These are phyloP conservation scores for Clitarchus hookeri DNA, from an alignment of 2,888 invertebrate genomes.

Conservation along the genomic window DNA sequence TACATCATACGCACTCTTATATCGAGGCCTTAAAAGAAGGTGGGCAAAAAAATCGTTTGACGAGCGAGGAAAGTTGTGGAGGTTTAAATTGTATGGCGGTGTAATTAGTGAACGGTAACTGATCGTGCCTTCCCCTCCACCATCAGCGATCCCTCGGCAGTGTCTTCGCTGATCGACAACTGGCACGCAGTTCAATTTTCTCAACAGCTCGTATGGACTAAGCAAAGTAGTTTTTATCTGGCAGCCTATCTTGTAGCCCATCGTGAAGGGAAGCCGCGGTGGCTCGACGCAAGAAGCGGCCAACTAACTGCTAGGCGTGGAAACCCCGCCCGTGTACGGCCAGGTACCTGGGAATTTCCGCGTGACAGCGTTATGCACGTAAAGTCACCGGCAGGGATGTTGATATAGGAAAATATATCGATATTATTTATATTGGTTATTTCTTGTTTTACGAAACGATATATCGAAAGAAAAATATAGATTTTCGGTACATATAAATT, in stretches of 20 bases:
- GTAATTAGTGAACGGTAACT: conserved; percentile 14
- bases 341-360: too few relatives aligned
- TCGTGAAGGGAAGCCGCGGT: background rate
- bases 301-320: background rate
- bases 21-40: background rate
- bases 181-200: conserved; percentile 10
- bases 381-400: too few relatives aligned
- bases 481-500: too few relatives aligned
- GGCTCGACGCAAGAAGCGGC: background rate
- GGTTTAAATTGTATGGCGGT: conserved; percentile 2
- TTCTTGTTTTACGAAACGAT: too few relatives aligned
- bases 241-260: conserved; percentile 7
- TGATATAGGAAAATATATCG: too few relatives aligned
- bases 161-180: conserved; percentile 14
- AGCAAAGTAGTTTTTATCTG: conserved; percentile 14
- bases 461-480: too few relatives aligned
- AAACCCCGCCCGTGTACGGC: background rate
- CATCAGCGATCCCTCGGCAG: background rate
- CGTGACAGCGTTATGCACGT: too few relatives aligned
- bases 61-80: conserved; percentile 1
- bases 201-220: conserved; percentile 6
- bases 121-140: background rate
- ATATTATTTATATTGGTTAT: too few relatives aligned
- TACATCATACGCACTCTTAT: background rate
- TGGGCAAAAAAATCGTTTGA: background rate